A percentile compares a stretch with the other conserved stretches of the same genome.
Conservation (phyloP, 2,113 vertebrate species). For the Gobius niger region DNA sequence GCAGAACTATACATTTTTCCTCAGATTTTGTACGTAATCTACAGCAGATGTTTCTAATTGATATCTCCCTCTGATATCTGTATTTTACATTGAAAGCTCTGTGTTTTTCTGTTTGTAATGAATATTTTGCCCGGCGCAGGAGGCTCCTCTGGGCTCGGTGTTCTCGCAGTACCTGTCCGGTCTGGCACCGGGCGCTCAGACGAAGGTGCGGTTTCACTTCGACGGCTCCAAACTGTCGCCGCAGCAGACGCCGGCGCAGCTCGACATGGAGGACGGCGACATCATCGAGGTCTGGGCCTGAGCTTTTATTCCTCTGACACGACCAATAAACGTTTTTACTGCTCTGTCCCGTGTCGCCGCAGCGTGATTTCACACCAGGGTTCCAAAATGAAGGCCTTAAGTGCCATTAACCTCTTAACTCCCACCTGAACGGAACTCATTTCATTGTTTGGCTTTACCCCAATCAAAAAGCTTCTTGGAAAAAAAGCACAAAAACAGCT, state of each 20-base stretch:
- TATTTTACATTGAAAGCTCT: background rate
- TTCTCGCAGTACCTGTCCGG: constrained; percentile 67
- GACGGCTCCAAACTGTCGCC: constrained; percentile 69
- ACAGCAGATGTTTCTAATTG: too few species aligned
- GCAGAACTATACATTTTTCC: too few species aligned
- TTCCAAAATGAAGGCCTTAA: too few species aligned
- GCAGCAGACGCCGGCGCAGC: constrained; percentile 71
- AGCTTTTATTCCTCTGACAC: background rate
- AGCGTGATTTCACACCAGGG: too few species aligned
- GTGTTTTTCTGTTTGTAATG: background rate
- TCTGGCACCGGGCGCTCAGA: background rate
- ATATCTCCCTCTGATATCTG: too few species aligned
- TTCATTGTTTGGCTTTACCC: too few species aligned
- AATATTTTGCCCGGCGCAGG: constrained; percentile 41
- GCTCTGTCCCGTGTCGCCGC: background rate
- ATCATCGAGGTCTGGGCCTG: constrained; percentile 78
- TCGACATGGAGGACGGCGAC: constrained; percentile 81
- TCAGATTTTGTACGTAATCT: too few species aligned
- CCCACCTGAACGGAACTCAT: too few species aligned
- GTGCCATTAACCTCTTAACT: too few species aligned
- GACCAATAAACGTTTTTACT: background rate
- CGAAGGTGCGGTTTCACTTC: constrained; percentile 64
- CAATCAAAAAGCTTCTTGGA: too few species aligned
- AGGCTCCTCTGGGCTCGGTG: constrained; percentile 65
- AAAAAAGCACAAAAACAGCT: too few species aligned